phyloP scores from a whole-genome alignment of 1,140 invertebrate species.

The Platorchestia sp. region DNA sequence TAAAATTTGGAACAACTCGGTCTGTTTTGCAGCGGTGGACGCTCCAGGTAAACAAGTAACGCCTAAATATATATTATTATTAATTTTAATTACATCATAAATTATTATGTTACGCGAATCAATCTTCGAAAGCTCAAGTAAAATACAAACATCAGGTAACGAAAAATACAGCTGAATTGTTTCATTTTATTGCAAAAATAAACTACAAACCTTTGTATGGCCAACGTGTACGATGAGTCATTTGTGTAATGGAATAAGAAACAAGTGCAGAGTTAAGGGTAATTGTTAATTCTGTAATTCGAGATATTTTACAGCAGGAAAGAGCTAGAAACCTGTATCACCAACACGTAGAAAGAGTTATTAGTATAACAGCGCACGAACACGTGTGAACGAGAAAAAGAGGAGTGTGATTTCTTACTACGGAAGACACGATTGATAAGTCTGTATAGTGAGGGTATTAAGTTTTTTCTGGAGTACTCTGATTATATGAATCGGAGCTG shows the following conservation, averaged over 20 bases:
- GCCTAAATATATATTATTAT: too few species aligned
- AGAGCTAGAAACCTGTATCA: neutral
- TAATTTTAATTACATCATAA: too few species aligned
- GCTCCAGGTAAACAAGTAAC: too few species aligned
- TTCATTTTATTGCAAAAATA: constrained; percentile 40
- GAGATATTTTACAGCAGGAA: neutral
- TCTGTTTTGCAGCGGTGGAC: too few species aligned
- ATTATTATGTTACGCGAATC: too few species aligned
- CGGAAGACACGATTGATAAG: neutral
- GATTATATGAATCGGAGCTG: neutral
- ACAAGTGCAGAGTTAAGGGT: neutral
- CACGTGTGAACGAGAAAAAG: neutral
- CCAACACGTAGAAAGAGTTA: neutral
- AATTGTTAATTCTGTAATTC: neutral
- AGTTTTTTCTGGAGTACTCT: neutral
- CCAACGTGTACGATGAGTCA: neutral
- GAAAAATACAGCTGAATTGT: neutral
- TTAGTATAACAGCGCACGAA: neutral
- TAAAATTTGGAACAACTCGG: too few species aligned
- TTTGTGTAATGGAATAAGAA: neutral
- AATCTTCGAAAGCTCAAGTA: too few species aligned
- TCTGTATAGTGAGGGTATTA: neutral
- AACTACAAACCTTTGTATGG: constrained; percentile 27
- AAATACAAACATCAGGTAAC: neutral
- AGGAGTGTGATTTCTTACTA: neutral